Evolutionary conservation across 1,140 invertebrate genomes (phyloP).

Genomic region (Microplitis mediator): DNA sequence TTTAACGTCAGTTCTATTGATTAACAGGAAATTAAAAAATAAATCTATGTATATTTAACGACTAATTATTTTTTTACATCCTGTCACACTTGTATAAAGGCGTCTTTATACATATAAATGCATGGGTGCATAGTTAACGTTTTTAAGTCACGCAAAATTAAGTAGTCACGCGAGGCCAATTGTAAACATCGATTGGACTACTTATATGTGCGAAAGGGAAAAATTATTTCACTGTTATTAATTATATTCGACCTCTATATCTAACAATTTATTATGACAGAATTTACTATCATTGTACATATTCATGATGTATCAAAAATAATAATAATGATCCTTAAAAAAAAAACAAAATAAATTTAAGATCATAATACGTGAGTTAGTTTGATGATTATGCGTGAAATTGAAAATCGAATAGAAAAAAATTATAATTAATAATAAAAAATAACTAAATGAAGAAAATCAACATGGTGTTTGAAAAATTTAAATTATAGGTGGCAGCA

Average conservation of each 20-base stretch:
- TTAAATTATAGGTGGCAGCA: no score
- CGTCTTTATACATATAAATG: neutral
- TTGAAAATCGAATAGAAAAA: neutral
- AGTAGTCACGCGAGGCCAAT: conserved; percentile 24
- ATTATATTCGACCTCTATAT: neutral
- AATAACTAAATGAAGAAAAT: neutral
- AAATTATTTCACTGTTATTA: neutral
- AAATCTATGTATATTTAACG: neutral
- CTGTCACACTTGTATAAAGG: conserved; percentile 2
- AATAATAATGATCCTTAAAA: no score
- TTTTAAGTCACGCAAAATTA: conserved; percentile 19
- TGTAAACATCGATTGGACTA: conserved; percentile 15
- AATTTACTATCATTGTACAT: neutral
- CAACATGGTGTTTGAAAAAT: neutral
- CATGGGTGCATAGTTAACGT: conserved; percentile 6
- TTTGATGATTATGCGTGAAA: neutral
- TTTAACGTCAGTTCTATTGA: neutral
- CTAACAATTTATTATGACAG: neutral
- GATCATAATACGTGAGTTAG: neutral
- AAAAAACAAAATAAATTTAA: no score
- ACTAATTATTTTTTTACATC: neutral
- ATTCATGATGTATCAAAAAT: no score
- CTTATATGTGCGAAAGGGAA: neutral
- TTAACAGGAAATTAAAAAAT: neutral
- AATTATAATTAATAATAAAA: neutral